Evolutionary conservation across 2,888 invertebrate species (phyloP).

Genomic region (Nineta flava): DNA sequence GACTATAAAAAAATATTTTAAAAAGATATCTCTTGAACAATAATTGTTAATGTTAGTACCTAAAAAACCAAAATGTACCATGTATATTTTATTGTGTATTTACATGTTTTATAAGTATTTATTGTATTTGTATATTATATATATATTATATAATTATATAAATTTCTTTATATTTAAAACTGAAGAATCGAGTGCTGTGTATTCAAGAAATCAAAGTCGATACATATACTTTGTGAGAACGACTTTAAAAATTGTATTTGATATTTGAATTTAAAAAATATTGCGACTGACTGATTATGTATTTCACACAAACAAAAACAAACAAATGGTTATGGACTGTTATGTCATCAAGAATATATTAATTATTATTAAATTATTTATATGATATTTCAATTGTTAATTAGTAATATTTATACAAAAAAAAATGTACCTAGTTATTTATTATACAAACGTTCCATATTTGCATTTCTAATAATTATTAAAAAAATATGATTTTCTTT

Average conservation of each 20-base stretch:
- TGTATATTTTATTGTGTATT: constrained; percentile 1
- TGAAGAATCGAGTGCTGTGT: constrained; percentile 4
- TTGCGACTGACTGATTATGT: not conserved
- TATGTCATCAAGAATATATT: not conserved
- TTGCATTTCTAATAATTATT: constrained; percentile 11
- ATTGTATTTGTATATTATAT: constrained; percentile 3
- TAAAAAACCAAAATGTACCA: constrained; percentile 1
- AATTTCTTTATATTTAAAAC: not conserved
- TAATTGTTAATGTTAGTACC: constrained; percentile 1
- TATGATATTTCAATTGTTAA: constrained; percentile 1
- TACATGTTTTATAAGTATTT: constrained; percentile 4
- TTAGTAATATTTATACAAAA: constrained; percentile 1
- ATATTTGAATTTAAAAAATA: not conserved
- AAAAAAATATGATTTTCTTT: constrained; percentile 10
- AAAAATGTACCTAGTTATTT: constrained; percentile 8
- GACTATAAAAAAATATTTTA: not conserved
- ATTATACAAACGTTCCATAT: constrained; percentile 14
- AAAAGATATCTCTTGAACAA: not conserved
- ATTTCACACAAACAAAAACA: not conserved
- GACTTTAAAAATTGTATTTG: too few species aligned
- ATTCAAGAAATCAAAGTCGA: not conserved
- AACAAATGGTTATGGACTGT: not conserved
- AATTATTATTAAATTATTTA: not conserved
- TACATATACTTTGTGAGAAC: not conserved
- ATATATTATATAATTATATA: not conserved